Percentiles rank a stretch among this genome's conserved stretches.
phyloP scores from a whole-genome alignment of 2,113 vertebrate species.

The Nestor notabilis region DNA sequence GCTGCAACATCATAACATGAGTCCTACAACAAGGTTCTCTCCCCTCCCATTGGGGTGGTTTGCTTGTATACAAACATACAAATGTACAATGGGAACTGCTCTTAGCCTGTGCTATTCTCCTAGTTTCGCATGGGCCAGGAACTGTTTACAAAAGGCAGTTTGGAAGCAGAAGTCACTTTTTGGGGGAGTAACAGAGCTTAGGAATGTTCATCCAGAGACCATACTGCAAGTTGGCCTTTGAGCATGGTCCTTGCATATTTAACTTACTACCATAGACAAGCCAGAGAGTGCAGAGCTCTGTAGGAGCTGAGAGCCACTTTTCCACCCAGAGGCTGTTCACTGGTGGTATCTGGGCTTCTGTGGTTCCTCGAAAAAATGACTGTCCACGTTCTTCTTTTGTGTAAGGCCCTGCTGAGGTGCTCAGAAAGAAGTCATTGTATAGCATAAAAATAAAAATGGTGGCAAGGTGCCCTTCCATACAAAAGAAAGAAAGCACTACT shows the following conservation, averaged over 20 bases:
- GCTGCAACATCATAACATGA: background rate
- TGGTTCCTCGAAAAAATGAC: background rate
- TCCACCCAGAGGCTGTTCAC: background rate
- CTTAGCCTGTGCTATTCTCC: background rate
- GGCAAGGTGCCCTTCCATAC: background rate
- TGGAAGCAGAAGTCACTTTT: background rate
- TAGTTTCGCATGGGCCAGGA: background rate
- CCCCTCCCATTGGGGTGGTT: background rate
- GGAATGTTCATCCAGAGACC: background rate
- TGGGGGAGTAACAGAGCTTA: background rate
- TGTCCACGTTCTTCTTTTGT: slow-evolving; percentile 8
- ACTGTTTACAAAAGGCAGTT: background rate
- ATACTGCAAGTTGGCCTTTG: background rate
- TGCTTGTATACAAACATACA: background rate
- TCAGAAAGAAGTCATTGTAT: slow-evolving; percentile 23
- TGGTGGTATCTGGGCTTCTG: background rate
- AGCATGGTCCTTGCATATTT: background rate
- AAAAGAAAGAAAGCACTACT: background rate
- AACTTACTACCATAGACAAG: background rate
- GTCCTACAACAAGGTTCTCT: background rate
- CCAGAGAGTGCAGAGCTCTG: background rate
- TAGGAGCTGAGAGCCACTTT: background rate
- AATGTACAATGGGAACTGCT: background rate
- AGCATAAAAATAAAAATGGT: background rate
- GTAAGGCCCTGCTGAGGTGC: slow-evolving; percentile 23